Conservation (phyloP, 2,888 invertebrate species). For the Leistus spinibarbis region DNA sequence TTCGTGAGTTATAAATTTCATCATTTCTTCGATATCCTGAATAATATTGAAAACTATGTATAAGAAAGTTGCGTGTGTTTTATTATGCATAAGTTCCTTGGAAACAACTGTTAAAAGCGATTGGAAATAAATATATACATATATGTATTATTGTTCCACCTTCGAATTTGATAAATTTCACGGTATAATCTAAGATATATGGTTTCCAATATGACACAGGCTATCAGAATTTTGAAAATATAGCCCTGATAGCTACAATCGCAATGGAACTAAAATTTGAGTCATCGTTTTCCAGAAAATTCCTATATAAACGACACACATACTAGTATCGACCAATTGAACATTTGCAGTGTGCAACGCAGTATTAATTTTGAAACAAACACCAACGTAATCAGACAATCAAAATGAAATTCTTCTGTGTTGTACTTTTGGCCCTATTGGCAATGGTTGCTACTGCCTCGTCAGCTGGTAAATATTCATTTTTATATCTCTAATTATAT, state of each 20-base stretch:
- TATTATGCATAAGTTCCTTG: too few relatives aligned
- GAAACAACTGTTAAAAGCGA: too few relatives aligned
- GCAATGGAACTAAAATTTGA: not conserved
- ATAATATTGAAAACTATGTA: too few relatives aligned
- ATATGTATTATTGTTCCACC: not conserved
- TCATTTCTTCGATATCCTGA: too few relatives aligned
- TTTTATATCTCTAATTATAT: not conserved
- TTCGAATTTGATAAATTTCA: not conserved
- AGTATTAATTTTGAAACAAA: not conserved
- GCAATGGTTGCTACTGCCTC: not conserved
- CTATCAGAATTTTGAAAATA: not conserved
- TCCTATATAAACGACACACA: not conserved
- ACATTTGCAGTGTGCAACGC: not conserved
- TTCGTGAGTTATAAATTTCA: too few relatives aligned
- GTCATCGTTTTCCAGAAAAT: not conserved
- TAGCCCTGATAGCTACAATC: conserved; percentile 5
- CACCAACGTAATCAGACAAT: not conserved
- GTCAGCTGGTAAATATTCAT: not conserved
- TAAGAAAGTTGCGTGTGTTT: too few relatives aligned
- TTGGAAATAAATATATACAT: too few relatives aligned
- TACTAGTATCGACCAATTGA: not conserved
- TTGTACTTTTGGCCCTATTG: conserved; percentile 7
- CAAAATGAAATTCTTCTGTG: conserved; percentile 24
- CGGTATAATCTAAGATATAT: not conserved
- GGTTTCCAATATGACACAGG: not conserved